These are phyloP conservation scores for Cheilosia vulpina DNA, from an alignment of 2,888 invertebrate genomes.

Conservation along the genomic window DNA sequence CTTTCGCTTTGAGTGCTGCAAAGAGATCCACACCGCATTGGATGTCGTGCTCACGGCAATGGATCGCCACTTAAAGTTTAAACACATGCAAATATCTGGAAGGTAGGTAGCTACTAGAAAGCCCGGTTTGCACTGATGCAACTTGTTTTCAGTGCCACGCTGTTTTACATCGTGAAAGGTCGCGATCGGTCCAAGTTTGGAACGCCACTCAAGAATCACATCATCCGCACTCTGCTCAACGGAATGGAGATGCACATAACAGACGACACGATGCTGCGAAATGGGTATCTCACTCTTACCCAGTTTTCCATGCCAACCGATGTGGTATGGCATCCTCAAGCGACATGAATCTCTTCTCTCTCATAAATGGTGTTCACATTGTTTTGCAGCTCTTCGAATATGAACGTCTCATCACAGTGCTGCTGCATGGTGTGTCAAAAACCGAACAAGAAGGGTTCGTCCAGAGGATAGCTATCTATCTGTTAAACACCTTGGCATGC, in stretches of 20 bases:
- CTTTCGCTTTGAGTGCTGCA: slow-evolving; percentile 92
- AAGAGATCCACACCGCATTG: slow-evolving; percentile 89
- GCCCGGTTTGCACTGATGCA: neutral
- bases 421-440: slow-evolving; percentile 92
- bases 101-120: slow-evolving; percentile 85
- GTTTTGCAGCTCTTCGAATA: slow-evolving; percentile 92
- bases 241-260: slow-evolving; percentile 94
- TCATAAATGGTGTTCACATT: slow-evolving; percentile 25
- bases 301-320: slow-evolving; percentile 97
- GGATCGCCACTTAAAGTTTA: slow-evolving; percentile 93
- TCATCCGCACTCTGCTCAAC: slow-evolving; percentile 92
- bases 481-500: slow-evolving; percentile 97
- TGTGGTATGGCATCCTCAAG: slow-evolving; percentile 87
- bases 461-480: slow-evolving; percentile 96
- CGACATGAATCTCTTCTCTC: neutral
- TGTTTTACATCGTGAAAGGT: slow-evolving; percentile 97
- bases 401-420: slow-evolving; percentile 91
- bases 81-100: slow-evolving; percentile 96
- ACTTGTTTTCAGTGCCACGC: slow-evolving; percentile 89
- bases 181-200: slow-evolving; percentile 90
- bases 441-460: slow-evolving; percentile 95
- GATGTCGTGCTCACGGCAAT: slow-evolving; percentile 94
- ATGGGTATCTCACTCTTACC: slow-evolving; percentile 96
- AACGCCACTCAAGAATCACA: slow-evolving; percentile 89
- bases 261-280: slow-evolving; percentile 97